Evolutionary conservation across 2,113 vertebrate species (phyloP).

Genomic region (Larimichthys polyactis): DNA sequence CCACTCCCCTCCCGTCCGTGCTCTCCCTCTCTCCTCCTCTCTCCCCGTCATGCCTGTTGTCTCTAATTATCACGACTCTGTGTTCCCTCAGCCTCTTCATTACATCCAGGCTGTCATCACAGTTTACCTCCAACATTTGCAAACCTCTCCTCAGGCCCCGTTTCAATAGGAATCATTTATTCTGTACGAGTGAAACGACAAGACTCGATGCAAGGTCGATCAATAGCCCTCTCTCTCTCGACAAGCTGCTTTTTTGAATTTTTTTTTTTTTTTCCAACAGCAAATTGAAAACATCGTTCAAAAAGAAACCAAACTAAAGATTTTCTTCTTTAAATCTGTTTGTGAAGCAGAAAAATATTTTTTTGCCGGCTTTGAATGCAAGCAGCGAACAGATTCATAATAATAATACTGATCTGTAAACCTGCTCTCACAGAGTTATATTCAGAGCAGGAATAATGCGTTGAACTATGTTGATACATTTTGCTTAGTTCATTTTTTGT

Average conservation of each 20-base stretch:
- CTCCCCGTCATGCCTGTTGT: conserved; percentile 66
- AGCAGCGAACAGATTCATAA: not conserved
- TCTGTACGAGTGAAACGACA: conserved; percentile 50
- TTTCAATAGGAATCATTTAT: conserved; percentile 63
- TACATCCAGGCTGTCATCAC: conserved; percentile 74
- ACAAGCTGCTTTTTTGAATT: not conserved
- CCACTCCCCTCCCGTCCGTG: not conserved
- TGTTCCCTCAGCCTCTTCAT: conserved; percentile 74
- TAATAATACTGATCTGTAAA: conserved; percentile 22
- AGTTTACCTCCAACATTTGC: conserved; percentile 70
- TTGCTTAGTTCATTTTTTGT: not conserved
- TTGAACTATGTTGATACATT: conserved; percentile 34
- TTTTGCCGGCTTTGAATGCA: not conserved
- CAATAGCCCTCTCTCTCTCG: not conserved
- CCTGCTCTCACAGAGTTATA: conserved; percentile 1
- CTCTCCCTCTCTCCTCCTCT: conserved; percentile 34
- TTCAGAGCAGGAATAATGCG: not conserved
- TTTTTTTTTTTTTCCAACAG: not conserved
- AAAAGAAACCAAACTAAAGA: not conserved
- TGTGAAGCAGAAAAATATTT: conserved; percentile 12
- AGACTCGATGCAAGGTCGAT: conserved; percentile 32
- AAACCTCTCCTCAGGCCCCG: conserved; percentile 47
- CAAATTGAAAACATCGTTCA: conserved; percentile 13
- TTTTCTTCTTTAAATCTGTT: not conserved
- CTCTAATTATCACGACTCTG: conserved; percentile 72